Evolutionary conservation across 1,140 invertebrate species (phyloP), one percentile per base, ranked within the genome.

Genomic region (Drosophila obscura): DNA sequence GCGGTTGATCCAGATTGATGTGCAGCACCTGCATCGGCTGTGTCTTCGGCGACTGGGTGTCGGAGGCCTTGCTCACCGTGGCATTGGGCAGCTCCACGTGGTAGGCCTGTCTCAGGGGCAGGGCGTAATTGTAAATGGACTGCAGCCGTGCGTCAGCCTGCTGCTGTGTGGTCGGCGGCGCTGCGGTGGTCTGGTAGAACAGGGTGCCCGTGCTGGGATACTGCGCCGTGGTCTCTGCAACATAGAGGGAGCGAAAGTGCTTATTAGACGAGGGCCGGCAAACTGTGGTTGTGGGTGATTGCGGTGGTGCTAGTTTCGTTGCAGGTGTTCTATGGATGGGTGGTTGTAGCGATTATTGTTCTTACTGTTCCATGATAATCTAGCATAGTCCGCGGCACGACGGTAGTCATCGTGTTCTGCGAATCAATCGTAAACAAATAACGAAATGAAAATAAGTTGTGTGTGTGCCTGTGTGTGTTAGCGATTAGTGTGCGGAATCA

Each of bases 361-460:
- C 95, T 95, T 93, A 96, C 96, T 96, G 93, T 96, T 96, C 95
- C 95, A 96, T 77, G 96, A 94, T 80, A 96, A 95, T 90, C 95
- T 93, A 77, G 95, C 93, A 93, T 96, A 95, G 89, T 95, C 95
- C 91, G 95, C 94, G 91, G 94, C 93, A 92, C 95, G 94, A 76
- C 95, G 93, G 91, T 94, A 94, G 92, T 96, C 95, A 91, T 96
- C 95, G 92, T 95, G 94, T 93, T 96, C 96, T 96, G 93, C 78
- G 95, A 94, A 77, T 73, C 82, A 77, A 79, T 82, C 67, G 72
- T 87, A 88, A 87, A 88, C 83, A 87, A 87, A 87, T 87, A 87
- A 76, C 75, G 71, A 87, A 87, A 85, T 85, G 62, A 87, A 87
- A 80, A 87, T 85, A 85, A 85, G 84, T 87, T 74, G 22, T 24